These are phyloP conservation scores for Scolopax bukidnonensis DNA, from an alignment of 2,797 vertebrate species.

Conservation along the genomic window DNA sequence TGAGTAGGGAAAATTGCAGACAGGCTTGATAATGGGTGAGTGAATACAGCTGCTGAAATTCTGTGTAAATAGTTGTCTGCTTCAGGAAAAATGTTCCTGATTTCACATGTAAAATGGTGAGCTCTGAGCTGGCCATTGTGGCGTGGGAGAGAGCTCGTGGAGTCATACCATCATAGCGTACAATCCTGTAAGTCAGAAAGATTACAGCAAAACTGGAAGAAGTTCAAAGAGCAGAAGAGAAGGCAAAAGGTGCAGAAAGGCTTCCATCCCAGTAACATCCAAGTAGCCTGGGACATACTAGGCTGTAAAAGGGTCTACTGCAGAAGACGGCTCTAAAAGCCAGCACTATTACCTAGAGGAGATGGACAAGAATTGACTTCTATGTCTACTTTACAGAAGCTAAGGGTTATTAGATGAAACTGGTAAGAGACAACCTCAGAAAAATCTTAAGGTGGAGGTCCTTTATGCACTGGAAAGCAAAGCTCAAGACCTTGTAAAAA, in stretches of 20 bases:
- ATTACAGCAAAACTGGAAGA: not conserved
- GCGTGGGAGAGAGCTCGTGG: not conserved
- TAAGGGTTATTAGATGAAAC: not conserved
- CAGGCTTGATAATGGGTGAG: not conserved
- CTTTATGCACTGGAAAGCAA: not conserved
- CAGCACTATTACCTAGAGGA: not conserved
- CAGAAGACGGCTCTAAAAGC: not conserved
- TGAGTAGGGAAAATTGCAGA: not conserved
- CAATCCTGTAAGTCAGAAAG: not conserved
- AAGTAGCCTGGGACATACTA: not conserved
- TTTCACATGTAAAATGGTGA: not conserved
- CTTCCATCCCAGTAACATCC: not conserved
- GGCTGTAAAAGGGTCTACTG: not conserved
- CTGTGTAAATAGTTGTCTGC: not conserved
- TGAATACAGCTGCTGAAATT: not conserved
- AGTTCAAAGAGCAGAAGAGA: not conserved
- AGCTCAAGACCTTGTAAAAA: not conserved
- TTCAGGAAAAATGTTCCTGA: not conserved
- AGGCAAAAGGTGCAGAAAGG: not conserved
- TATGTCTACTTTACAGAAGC: not conserved
- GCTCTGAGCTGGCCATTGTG: not conserved
- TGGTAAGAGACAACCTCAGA: not conserved
- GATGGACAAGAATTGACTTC: not conserved
- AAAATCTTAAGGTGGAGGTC: not conserved
- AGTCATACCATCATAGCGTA: not conserved